Evolutionary conservation across 2,797 vertebrate species (phyloP).

Genomic region (Erethizon dorsatum): DNA sequence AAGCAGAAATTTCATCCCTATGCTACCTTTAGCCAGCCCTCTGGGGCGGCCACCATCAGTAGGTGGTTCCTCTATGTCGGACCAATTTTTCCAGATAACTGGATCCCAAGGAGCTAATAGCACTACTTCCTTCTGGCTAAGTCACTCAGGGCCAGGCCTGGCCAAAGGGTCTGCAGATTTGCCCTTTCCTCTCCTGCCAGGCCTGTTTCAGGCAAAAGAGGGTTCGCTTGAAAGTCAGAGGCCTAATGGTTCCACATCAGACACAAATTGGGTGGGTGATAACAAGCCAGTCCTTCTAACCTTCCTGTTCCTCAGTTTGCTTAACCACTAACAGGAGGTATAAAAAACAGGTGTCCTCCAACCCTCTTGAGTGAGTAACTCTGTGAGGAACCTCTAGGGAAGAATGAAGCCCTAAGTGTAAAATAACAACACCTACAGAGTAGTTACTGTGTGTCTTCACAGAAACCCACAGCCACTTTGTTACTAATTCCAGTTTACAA

Average conservation of each 20-base stretch:
- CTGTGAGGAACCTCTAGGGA: not conserved
- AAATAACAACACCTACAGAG: rapidly evolving
- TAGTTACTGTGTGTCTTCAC: not conserved
- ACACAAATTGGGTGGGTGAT: not conserved
- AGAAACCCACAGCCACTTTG: not conserved
- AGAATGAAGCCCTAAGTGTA: not conserved
- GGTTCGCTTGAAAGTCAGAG: not conserved
- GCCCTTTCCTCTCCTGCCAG: not conserved
- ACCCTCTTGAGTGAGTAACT: not conserved
- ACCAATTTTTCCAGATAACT: not conserved
- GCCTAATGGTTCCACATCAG: not conserved
- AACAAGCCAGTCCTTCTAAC: not conserved
- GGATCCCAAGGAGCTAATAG: conserved; percentile 44
- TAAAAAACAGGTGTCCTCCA: not conserved
- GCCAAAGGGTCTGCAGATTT: conserved; percentile 2
- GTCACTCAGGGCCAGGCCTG: not conserved
- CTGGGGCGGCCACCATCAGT: not conserved
- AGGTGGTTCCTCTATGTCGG: not conserved
- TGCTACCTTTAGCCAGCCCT: not conserved
- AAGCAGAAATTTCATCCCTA: not conserved
- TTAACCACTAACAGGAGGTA: not conserved
- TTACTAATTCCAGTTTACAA: not conserved
- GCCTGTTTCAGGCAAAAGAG: not conserved
- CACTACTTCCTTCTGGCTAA: conserved; percentile 48
- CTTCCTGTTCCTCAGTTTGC: not conserved